These are phyloP conservation scores for Arctopsyche grandis DNA, from an alignment of 1,140 invertebrate genomes.

Conservation along the genomic window DNA sequence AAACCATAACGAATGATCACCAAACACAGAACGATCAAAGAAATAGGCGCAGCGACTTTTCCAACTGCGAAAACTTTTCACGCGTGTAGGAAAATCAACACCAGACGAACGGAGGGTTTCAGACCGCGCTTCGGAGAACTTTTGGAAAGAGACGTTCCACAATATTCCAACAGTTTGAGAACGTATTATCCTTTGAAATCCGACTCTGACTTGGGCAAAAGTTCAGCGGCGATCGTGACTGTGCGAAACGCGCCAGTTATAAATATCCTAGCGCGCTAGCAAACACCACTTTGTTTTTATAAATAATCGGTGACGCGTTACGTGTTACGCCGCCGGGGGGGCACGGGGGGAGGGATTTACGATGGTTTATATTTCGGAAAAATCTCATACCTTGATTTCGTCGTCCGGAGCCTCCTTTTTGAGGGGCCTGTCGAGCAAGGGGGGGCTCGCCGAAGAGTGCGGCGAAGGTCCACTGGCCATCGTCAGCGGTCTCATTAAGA, in stretches of 20 bases:
- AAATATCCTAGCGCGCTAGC: not conserved
- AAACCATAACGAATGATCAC: no score
- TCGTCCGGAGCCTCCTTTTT: constrained; percentile 66
- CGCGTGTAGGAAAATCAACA: not conserved
- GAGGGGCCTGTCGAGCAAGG: constrained; percentile 57
- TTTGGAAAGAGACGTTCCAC: not conserved
- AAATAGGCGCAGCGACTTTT: no score
- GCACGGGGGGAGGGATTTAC: no score
- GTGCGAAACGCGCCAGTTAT: constrained; percentile 21
- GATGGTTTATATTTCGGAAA: no score
- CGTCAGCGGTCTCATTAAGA: constrained; percentile 44
- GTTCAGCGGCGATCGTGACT: constrained; percentile 17
- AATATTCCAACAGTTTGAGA: not conserved
- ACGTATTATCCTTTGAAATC: not conserved
- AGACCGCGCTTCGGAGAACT: not conserved
- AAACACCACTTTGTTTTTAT: not conserved
- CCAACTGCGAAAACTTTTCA: not conserved
- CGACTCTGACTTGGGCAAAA: constrained; percentile 6
- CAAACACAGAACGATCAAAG: no score
- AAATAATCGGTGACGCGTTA: constrained; percentile 2
- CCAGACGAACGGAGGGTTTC: not conserved
- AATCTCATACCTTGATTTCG: constrained; percentile 64
- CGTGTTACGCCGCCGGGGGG: no score
- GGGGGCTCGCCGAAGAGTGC: constrained; percentile 57
- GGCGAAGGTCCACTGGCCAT: constrained; percentile 60